A percentile compares a stretch with the other conserved stretches of the same genome.
phyloP scores from a whole-genome alignment of 2,888 invertebrate species.

The Nycteola revayana region DNA sequence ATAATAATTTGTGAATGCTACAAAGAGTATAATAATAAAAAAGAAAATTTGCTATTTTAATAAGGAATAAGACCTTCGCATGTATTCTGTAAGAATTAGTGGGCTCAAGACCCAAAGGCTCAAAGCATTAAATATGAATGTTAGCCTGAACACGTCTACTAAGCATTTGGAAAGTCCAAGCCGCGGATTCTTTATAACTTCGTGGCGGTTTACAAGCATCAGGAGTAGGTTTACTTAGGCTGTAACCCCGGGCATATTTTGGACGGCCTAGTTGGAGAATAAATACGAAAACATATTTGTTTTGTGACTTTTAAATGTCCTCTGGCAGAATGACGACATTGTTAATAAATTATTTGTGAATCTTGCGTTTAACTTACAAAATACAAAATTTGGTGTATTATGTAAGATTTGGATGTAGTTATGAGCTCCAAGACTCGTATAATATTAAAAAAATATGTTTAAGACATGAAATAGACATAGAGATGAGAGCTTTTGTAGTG shows the following conservation, averaged over 20 bases:
- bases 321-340: conserved; percentile 62
- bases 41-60: conserved; percentile 16
- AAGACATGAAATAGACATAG: too few relatives aligned
- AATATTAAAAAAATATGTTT: too few relatives aligned
- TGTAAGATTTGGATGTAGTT: background rate
- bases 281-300: conserved; percentile 70
- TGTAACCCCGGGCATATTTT: conserved; percentile 58
- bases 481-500: too few relatives aligned
- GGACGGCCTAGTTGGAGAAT: conserved; percentile 60
- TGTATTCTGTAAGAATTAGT: conserved; percentile 58
- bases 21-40: too few relatives aligned
- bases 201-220: conserved; percentile 51
- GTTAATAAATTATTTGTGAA: conserved; percentile 63
- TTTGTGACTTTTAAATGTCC: conserved; percentile 72
- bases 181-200: conserved; percentile 63
- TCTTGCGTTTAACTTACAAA: conserved; percentile 55
- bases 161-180: conserved; percentile 58
- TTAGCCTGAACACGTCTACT: conserved; percentile 65
- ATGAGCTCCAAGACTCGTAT: too few relatives aligned
- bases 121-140: conserved; percentile 77
- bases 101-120: conserved; percentile 56
- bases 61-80: conserved; percentile 50
- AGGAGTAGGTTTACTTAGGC: conserved; percentile 70
- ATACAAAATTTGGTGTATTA: conserved; percentile 40
- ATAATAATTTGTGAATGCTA: too few relatives aligned